phyloP scores from a whole-genome alignment of 2,797 vertebrate species.

The Dendrocincla tyrannina region DNA sequence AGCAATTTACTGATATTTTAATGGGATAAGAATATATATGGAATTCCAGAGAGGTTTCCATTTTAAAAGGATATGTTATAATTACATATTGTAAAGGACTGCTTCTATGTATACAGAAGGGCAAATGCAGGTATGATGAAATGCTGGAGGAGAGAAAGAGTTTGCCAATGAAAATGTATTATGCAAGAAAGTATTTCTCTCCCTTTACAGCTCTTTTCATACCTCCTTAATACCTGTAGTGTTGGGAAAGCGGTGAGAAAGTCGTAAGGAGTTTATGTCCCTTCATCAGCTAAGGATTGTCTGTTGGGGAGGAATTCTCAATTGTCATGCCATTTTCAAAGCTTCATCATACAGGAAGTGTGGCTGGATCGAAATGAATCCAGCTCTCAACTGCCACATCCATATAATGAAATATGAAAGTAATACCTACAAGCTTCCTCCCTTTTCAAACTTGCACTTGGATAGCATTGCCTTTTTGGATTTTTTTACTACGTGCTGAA shows the following conservation, averaged over 20 bases:
- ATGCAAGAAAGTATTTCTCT: not conserved
- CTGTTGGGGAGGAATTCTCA: not conserved
- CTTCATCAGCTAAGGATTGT: not conserved
- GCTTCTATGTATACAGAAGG: not conserved
- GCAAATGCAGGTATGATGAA: not conserved
- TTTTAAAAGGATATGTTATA: not conserved
- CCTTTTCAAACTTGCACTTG: not conserved
- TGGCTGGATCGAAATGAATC: not conserved
- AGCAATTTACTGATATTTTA: not conserved
- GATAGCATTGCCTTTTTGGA: not conserved
- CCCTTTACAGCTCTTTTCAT: not conserved
- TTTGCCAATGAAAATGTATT: not conserved
- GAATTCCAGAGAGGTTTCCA: not conserved
- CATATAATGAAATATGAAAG: not conserved
- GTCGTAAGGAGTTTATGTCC: not conserved
- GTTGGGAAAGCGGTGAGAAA: not conserved
- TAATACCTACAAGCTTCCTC: not conserved
- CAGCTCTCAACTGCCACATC: not conserved
- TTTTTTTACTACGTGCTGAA: not conserved
- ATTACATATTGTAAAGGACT: not conserved
- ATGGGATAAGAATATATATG: not conserved
- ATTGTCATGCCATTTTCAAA: not conserved
- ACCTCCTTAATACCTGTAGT: not conserved
- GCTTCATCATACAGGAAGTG: accelerated
- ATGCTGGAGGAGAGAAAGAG: not conserved